Evolutionary conservation across 2,797 vertebrate genomes (phyloP).

Genomic region (Sebastiscus tertius): DNA sequence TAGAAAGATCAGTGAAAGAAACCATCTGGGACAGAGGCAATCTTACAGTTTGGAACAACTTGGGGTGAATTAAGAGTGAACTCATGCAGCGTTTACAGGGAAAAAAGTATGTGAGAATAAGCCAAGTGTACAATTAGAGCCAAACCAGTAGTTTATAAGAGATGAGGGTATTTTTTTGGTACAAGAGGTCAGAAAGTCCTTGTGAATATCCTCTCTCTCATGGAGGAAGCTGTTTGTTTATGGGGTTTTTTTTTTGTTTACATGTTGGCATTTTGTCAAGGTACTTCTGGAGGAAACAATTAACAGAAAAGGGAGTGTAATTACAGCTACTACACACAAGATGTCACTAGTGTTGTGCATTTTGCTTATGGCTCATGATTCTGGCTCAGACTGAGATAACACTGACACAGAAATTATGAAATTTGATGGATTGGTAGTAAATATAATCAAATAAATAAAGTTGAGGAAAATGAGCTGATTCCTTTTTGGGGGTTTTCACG

Average conservation of each 20-base stretch:
- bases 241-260: not conserved
- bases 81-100: not conserved
- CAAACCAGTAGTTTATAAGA: constrained; percentile 6
- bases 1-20: not conserved
- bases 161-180: not conserved
- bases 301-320: not conserved
- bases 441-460: not conserved
- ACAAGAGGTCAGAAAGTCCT: not conserved
- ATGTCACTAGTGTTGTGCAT: constrained; percentile 40
- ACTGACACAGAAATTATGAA: not conserved
- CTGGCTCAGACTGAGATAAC: not conserved
- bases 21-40: not conserved
- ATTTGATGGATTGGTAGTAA: not conserved
- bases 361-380: not conserved
- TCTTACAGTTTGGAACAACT: not conserved
- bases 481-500: not conserved
- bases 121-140: not conserved
- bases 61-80: not conserved
- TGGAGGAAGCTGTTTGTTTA: not conserved
- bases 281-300: not conserved
- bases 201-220: constrained; percentile 12
- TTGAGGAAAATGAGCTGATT: not conserved
- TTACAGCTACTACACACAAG: constrained; percentile 35
- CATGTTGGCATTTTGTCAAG: not conserved
- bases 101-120: not conserved